These are phyloP conservation scores for Stichopus horrens DNA, from an alignment of 53 echinoderm and acorn worm genomes.

Conservation along the genomic window DNA sequence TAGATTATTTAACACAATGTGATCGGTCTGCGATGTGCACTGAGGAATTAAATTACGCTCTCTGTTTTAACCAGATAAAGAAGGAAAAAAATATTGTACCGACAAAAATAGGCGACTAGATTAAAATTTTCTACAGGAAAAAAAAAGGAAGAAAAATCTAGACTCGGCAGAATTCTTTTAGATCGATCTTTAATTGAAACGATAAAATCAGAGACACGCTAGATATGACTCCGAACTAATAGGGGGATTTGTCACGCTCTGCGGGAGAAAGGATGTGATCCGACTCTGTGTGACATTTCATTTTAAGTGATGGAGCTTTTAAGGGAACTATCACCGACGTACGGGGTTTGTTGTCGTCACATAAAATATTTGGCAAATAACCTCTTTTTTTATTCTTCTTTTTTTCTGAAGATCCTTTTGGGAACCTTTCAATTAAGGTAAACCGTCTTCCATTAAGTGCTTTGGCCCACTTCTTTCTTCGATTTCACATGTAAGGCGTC, in stretches of 20 bases:
- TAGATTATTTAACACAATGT: no score
- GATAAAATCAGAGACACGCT: background rate
- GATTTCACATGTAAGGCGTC: background rate
- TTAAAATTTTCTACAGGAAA: no score
- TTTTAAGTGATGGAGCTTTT: background rate
- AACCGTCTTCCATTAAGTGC: background rate
- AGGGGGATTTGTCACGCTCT: background rate
- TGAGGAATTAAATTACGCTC: no score
- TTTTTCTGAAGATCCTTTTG: background rate
- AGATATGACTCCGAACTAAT: background rate
- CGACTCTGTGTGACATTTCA: background rate
- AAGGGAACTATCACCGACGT: background rate
- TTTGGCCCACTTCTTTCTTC: background rate
- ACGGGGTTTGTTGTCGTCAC: background rate
- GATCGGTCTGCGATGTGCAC: no score
- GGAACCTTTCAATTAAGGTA: background rate
- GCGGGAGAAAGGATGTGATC: background rate
- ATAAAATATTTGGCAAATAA: background rate
- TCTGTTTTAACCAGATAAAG: no score
- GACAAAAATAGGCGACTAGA: no score
- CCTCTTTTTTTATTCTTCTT: background rate
- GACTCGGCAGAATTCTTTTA: background rate
- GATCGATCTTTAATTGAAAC: background rate
- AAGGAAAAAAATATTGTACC: no score
- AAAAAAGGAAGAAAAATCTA: no score